Percentiles rank a stretch among this genome's conserved stretches.
Evolutionary conservation across 2,888 invertebrate species (phyloP).

Genomic region (Sympetrum striolatum): DNA sequence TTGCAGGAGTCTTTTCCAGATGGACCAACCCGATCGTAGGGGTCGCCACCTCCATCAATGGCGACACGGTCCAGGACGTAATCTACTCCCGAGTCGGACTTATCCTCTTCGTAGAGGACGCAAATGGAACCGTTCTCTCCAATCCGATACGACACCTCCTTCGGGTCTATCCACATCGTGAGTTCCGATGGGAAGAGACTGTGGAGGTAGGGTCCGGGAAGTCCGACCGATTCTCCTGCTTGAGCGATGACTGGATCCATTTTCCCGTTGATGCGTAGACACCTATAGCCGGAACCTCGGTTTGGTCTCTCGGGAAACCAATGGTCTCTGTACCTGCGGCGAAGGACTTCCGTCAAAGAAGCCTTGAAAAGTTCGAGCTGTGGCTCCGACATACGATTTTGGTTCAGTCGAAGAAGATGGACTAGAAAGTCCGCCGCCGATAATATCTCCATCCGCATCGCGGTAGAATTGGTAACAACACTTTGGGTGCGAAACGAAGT

Average conservation of each 20-base stretch:
- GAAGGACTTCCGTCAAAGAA: constrained; percentile 59
- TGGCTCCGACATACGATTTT: constrained; percentile 51
- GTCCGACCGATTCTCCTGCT: constrained; percentile 70
- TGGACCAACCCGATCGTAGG: neutral
- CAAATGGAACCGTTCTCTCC: constrained; percentile 71
- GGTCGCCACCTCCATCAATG: too few relatives aligned
- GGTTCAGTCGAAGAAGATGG: constrained; percentile 60
- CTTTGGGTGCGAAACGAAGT: neutral
- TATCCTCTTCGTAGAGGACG: constrained; percentile 61
- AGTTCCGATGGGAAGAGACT: constrained; percentile 71
- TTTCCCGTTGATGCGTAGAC: constrained; percentile 74
- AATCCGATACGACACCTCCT: constrained; percentile 72
- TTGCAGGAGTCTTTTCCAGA: constrained; percentile 31
- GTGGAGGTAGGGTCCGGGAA: constrained; percentile 66
- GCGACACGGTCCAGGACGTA: constrained; percentile 9
- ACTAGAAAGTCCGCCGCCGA: constrained; percentile 63
- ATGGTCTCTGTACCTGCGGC: constrained; percentile 68
- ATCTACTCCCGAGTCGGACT: neutral
- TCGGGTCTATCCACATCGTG: constrained; percentile 79
- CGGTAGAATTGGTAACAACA: constrained; percentile 49
- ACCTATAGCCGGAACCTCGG: constrained; percentile 75
- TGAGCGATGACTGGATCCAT: constrained; percentile 72
- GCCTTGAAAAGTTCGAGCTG: constrained; percentile 61
- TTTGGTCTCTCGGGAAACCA: constrained; percentile 77
- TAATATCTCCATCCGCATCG: constrained; percentile 63